Evolutionary conservation across 2,888 invertebrate genomes (phyloP).

Genomic region (Melieria omissa): DNA sequence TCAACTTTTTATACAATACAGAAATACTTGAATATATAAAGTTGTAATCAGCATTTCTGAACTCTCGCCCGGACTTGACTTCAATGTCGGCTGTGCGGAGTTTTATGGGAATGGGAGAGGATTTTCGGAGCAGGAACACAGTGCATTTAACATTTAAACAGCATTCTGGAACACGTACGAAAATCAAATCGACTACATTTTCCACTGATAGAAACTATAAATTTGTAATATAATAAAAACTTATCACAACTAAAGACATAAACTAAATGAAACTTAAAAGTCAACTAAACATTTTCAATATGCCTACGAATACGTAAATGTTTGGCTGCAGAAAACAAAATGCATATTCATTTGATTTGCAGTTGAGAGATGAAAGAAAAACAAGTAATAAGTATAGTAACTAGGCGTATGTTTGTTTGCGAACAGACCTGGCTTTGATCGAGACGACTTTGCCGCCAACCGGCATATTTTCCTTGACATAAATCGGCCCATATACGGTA

Average conservation of each 20-base stretch:
- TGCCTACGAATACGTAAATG: not conserved
- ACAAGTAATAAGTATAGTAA: conserved; percentile 49
- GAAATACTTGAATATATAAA: too few relatives aligned
- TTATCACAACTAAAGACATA: not conserved
- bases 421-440: conserved; percentile 97
- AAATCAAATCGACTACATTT: too few relatives aligned
- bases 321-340: conserved; percentile 20
- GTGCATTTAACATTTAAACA: conserved; percentile 20
- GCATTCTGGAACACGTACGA: too few relatives aligned
- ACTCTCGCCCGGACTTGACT: too few relatives aligned
- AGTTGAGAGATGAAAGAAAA: conserved; percentile 42
- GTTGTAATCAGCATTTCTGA: too few relatives aligned
- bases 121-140: not conserved
- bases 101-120: not conserved
- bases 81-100: not conserved
- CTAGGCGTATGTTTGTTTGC: conserved; percentile 38
- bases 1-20: too few relatives aligned
- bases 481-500: conserved; percentile 95
- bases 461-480: conserved; percentile 97
- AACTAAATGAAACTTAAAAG: not conserved
- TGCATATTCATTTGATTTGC: conserved; percentile 41
- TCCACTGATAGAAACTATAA: too few relatives aligned
- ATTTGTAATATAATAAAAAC: not conserved
- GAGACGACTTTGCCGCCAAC: conserved; percentile 98
- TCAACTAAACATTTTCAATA: not conserved